Evolutionary conservation across 2,797 vertebrate species (phyloP), one percentile per base, ranked within the genome.

Genomic region (Galaxias olidus): DNA sequence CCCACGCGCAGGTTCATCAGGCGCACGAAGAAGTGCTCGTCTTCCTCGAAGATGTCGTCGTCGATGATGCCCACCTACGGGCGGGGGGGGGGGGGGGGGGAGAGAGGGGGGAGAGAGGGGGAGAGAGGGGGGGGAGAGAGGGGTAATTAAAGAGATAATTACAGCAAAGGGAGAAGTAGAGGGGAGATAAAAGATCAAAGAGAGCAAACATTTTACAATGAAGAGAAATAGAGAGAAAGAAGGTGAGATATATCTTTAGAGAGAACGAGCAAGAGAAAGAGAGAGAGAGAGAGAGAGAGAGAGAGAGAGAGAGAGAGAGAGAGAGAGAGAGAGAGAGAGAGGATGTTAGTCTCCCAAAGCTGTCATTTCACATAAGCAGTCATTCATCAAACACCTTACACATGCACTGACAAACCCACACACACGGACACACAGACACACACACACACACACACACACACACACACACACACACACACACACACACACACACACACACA

Each of bases 31-130:
- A 98, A 96, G 74, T 97, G 95, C 76, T 97, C 95, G 0, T 97
- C 95, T 76, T 98, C 96, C 70, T 97, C 96, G 0, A 98, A 98
- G 75, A 98, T 97, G 81, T 98, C 96, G 0, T 98, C 96, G 5
- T 98, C 95, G 20, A 98, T 96, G 68, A 98, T 96, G 3, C 95
- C 94, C 1, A 98, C 92, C 87, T 92, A 76, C 4, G 63, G 52
- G 65, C 3, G 10, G 4, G 41, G 8, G 43, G 10, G 50, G 8
- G 54, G 14, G 19, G n/a, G 18, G 12, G 4, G n/a, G 12, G 1
- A 49, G 20, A 7, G 15, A 17, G 1, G 18, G 41, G 41, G 8
- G 5, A 15, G 19, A 48, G 18, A 50, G 44, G 61, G 18, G 1
- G 53, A 30, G 8, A 13, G 50, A 14, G 51, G 18, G 5, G 30